Percentiles rank a stretch among this genome's conserved stretches.
Conservation (phyloP, 1,140 invertebrate genomes). For the Xylocopa sonorina region DNA sequence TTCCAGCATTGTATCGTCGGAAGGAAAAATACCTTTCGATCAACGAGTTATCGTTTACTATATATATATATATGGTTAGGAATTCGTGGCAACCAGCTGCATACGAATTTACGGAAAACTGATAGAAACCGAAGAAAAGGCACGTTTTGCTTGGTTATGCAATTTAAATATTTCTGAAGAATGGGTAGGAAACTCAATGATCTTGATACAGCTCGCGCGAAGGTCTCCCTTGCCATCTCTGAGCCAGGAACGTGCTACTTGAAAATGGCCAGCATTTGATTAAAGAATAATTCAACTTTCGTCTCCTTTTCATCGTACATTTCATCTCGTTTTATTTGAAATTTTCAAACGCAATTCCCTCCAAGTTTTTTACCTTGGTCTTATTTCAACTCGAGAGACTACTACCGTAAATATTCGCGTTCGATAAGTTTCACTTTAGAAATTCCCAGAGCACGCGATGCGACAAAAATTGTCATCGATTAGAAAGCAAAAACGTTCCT, state of each 20-base stretch:
- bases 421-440: background rate
- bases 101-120: conserved; percentile 19
- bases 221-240: conserved; percentile 42
- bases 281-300: conserved; percentile 41
- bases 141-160: conserved; percentile 30
- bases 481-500: background rate
- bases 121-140: conserved; percentile 6
- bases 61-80: conserved; percentile 9
- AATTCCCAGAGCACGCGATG: background rate
- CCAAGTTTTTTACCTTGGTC: too few species aligned
- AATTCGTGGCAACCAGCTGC: background rate
- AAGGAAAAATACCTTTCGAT: background rate
- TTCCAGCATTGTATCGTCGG: background rate
- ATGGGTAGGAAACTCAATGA: conserved; percentile 29
- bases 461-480: background rate
- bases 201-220: conserved; percentile 54
- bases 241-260: conserved; percentile 12
- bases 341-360: too few species aligned
- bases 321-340: conserved; percentile 2
- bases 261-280: conserved; percentile 62
- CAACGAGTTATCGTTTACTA: background rate
- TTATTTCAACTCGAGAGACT: too few species aligned
- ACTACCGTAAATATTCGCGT: too few species aligned
- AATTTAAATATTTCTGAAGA: conserved; percentile 54
- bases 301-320: conserved; percentile 20